These are phyloP conservation scores for Cataglyphis livida DNA, from an alignment of 2,888 invertebrate species.

Conservation along the genomic window DNA sequence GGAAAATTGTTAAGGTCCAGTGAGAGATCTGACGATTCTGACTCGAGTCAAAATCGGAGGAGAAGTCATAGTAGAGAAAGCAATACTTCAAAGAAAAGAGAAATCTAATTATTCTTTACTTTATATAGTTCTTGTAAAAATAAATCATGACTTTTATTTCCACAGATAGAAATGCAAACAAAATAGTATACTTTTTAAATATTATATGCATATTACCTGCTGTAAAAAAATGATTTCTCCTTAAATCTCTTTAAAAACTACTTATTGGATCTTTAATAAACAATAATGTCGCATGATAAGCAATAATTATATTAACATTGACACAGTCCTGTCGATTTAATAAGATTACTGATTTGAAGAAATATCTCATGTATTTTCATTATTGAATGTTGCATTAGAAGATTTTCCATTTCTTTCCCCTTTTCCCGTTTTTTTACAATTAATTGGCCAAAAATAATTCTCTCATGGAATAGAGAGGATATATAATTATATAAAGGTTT, in stretches of 20 bases:
- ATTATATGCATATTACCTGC: not conserved
- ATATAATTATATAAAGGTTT: not conserved
- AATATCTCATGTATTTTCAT: not conserved
- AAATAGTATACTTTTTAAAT: not conserved
- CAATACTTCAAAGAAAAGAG: conserved; percentile 35
- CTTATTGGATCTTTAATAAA: not conserved
- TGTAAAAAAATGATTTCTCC: not conserved
- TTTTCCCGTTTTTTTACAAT: not conserved
- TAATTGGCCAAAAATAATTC: not conserved
- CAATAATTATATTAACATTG: not conserved
- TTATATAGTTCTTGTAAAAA: not conserved
- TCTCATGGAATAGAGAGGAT: not conserved
- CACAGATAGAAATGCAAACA: not conserved
- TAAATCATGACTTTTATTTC: not conserved
- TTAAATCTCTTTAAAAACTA: not conserved
- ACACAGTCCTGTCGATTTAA: not conserved
- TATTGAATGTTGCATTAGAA: not conserved
- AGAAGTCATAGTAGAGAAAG: conserved; percentile 75
- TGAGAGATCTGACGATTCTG: conserved; percentile 77
- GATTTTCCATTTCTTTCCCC: not conserved
- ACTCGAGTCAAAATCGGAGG: conserved; percentile 74
- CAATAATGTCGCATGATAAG: not conserved
- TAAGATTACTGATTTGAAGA: not conserved
- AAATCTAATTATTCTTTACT: conserved; percentile 4
- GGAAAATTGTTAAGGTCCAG: conserved; percentile 62